phyloP scores from a whole-genome alignment of 2,113 vertebrate genomes.

The Rhinolophus ferrumequinum region DNA sequence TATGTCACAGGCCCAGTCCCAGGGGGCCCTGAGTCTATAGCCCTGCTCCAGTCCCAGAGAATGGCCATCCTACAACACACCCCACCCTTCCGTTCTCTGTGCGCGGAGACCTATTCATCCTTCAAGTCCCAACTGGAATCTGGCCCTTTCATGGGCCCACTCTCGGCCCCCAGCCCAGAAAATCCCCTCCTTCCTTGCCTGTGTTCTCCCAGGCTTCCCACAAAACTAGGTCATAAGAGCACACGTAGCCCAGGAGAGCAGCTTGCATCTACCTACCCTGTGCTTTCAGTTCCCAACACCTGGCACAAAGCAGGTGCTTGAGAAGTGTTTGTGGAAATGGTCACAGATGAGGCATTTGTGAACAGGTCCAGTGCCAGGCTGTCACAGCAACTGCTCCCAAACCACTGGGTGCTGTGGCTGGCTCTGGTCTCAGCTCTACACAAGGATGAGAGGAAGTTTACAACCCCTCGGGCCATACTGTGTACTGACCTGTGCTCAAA shows the following conservation, averaged over 20 bases:
- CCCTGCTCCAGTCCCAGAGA: neutral
- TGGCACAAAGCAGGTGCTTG: neutral
- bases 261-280: neutral
- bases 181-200: neutral
- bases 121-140: neutral
- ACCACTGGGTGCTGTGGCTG: neutral
- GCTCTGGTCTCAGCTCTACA: neutral
- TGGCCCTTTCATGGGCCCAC: neutral
- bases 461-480: neutral
- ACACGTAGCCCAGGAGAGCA: neutral
- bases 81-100: neutral
- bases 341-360: neutral
- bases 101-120: neutral
- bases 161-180: neutral
- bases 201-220: neutral
- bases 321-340: neutral
- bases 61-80: fast-evolving
- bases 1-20: neutral
- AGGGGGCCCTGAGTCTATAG: neutral
- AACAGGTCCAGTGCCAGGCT: neutral
- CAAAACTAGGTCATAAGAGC: neutral
- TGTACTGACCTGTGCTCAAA: neutral
- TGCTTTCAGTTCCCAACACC: neutral
- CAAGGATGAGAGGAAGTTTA: neutral
- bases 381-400: neutral